A percentile compares a stretch with the other conserved stretches of the same genome.
phyloP scores from a whole-genome alignment of 2,888 invertebrate genomes.

The Plagodis dolabraria region DNA sequence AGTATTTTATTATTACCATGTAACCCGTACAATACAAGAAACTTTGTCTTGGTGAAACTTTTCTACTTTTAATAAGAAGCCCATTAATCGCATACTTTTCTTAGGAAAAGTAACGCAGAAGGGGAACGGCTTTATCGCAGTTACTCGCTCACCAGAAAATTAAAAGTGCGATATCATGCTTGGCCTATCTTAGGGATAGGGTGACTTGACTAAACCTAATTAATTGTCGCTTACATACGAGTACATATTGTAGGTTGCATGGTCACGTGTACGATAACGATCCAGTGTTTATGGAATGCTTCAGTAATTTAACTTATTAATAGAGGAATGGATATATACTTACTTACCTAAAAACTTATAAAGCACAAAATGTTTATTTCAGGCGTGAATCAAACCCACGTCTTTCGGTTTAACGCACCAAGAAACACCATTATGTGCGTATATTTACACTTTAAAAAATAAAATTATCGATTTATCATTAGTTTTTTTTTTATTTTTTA shows the following conservation, averaged over 20 bases:
- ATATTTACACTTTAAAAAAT: too few species aligned
- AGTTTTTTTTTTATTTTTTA: too few species aligned
- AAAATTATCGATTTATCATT: too few species aligned
- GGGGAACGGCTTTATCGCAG: slow-evolving; percentile 71
- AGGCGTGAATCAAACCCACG: too few species aligned
- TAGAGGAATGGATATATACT: too few species aligned
- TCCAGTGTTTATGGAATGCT: slow-evolving; percentile 9
- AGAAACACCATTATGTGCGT: too few species aligned
- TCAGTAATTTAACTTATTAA: too few species aligned
- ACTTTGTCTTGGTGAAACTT: slow-evolving; percentile 72
- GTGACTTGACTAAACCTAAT: slow-evolving; percentile 77
- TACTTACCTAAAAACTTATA: too few species aligned
- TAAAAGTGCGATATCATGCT: slow-evolving; percentile 77
- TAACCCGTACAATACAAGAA: slow-evolving; percentile 48
- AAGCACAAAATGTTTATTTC: too few species aligned
- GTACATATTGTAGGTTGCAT: slow-evolving; percentile 36
- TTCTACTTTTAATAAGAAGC: slow-evolving; percentile 77
- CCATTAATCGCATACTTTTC: slow-evolving; percentile 77
- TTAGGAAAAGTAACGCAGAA: slow-evolving; percentile 56
- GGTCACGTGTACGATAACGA: slow-evolving; percentile 44
- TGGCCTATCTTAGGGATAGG: slow-evolving; percentile 73
- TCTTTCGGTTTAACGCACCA: too few species aligned
- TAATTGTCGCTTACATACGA: slow-evolving; percentile 62
- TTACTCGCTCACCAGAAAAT: slow-evolving; percentile 78
- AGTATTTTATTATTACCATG: slow-evolving; percentile 31